These are phyloP conservation scores for Phaethornis superciliosus DNA, from an alignment of 2,113 vertebrate species.

Conservation along the genomic window DNA sequence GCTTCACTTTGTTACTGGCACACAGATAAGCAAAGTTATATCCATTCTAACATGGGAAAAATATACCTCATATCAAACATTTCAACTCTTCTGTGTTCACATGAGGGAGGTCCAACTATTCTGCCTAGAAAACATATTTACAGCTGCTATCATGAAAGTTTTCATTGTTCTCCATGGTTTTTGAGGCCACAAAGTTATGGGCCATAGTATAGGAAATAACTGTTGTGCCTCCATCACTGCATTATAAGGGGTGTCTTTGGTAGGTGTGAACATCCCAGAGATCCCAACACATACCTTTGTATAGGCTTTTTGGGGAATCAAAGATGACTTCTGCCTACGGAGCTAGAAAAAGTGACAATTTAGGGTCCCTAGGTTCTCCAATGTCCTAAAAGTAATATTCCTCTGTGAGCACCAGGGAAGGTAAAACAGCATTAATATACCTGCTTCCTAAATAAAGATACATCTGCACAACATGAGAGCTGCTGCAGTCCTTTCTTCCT, in stretches of 20 bases:
- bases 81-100: not conserved
- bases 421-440: not conserved
- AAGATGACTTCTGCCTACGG: not conserved
- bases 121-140: not conserved
- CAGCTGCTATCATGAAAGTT: not conserved
- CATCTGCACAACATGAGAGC: not conserved
- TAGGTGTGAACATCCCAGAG: not conserved
- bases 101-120: accelerated
- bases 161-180: not conserved
- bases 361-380: not conserved
- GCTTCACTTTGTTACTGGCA: not conserved
- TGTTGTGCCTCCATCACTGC: not conserved
- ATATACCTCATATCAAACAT: not conserved
- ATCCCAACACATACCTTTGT: not conserved
- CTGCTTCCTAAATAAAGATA: not conserved
- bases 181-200: not conserved
- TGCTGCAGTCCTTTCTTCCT: not conserved
- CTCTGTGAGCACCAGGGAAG: not conserved
- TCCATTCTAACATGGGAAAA: not conserved
- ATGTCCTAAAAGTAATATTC: not conserved
- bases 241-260: not conserved
- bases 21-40: not conserved
- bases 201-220: not conserved
- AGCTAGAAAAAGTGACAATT: not conserved
- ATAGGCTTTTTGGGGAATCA: not conserved